A percentile compares a stretch with the other conserved stretches of the same genome.
Evolutionary conservation across 2,113 vertebrate genomes (phyloP).

Genomic region (Salminus brasiliensis): DNA sequence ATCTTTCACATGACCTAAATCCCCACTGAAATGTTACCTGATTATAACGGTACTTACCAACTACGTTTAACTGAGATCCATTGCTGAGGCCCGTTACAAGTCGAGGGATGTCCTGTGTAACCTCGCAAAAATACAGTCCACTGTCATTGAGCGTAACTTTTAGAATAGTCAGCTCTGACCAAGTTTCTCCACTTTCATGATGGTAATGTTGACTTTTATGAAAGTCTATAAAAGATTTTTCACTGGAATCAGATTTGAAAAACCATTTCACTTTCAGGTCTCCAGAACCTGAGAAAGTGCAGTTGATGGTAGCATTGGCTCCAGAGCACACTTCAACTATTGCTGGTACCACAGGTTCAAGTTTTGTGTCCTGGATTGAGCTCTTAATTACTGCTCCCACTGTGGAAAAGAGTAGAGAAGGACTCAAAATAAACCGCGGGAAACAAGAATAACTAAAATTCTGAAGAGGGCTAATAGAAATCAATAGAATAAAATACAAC

Average conservation of each 20-base stretch:
- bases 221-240: too few relatives aligned
- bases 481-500: too few relatives aligned
- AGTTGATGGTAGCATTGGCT: not conserved
- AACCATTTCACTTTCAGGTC: slow-evolving; percentile 2
- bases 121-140: slow-evolving; percentile 49
- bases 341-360: not conserved
- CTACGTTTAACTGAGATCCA: not conserved
- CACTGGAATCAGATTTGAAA: not conserved
- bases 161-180: slow-evolving; percentile 7
- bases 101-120: slow-evolving; percentile 23
- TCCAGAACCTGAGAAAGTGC: not conserved
- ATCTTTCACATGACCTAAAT: too few relatives aligned
- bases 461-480: too few relatives aligned
- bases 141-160: not conserved
- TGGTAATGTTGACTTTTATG: not conserved
- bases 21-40: too few relatives aligned
- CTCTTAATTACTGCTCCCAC: not conserved
- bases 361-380: not conserved
- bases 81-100: not conserved
- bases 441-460: not conserved
- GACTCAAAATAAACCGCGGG: not conserved
- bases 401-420: not conserved
- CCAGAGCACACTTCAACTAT: not conserved
- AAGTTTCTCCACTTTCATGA: rapidly evolving
- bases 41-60: slow-evolving; percentile 56